A percentile compares a stretch with the other conserved stretches of the same genome.
phyloP scores from a whole-genome alignment of 1,140 invertebrate genomes.

The Drosophila chauvacae region DNA sequence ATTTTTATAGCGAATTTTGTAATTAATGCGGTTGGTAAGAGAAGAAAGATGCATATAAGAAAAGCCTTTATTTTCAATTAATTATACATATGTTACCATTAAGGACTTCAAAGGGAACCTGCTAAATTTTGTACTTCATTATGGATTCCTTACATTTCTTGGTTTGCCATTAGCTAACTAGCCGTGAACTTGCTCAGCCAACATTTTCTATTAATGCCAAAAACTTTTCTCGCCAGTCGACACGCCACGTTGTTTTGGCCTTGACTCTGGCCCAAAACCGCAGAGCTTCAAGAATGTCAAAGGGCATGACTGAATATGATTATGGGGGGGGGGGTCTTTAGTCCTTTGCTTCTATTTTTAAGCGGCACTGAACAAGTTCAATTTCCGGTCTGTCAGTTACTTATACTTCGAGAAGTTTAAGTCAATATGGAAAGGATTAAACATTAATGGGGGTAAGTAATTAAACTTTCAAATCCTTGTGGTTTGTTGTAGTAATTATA shows the following conservation, averaged over 20 bases:
- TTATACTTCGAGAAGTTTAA: not conserved
- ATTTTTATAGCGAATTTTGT: slow-evolving; percentile 37
- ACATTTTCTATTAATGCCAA: slow-evolving; percentile 36
- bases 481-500: too few species aligned
- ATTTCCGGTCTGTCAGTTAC: slow-evolving; percentile 41
- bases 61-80: not conserved
- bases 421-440: slow-evolving; percentile 1
- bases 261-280: slow-evolving; percentile 39
- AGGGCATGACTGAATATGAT: slow-evolving; percentile 34
- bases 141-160: slow-evolving; percentile 14
- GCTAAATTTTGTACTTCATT: slow-evolving; percentile 1
- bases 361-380: slow-evolving; percentile 9
- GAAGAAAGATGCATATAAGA: not conserved
- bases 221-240: slow-evolving; percentile 37
- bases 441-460: not conserved
- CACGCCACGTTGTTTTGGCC: slow-evolving; percentile 39
- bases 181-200: slow-evolving; percentile 21
- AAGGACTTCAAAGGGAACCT: slow-evolving; percentile 9
- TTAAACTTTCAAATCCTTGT: not conserved
- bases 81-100: slow-evolving; percentile 10
- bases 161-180: slow-evolving; percentile 34
- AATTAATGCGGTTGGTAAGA: slow-evolving; percentile 18
- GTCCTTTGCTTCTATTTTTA: not conserved
- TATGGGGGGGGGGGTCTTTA: not conserved
- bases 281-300: slow-evolving; percentile 47